Conservation (phyloP, 2,888 invertebrate species). For the Malacosoma neustria region DNA sequence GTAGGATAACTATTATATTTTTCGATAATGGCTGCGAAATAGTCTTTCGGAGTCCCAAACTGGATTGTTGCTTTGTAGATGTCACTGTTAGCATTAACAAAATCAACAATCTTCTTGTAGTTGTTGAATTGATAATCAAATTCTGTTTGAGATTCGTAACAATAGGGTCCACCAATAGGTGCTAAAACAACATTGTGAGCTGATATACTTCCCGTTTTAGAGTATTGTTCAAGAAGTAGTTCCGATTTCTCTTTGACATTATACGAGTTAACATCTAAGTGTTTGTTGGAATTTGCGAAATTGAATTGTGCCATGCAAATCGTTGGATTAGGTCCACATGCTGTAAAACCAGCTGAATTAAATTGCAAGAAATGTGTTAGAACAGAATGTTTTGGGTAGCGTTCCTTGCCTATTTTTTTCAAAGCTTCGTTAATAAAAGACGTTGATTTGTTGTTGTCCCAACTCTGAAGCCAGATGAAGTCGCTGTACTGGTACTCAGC, state of each 20-base stretch:
- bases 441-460: slow-evolving; percentile 68
- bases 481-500: slow-evolving; percentile 90
- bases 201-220: slow-evolving; percentile 89
- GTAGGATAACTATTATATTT: slow-evolving; percentile 77
- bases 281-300: slow-evolving; percentile 83
- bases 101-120: slow-evolving; percentile 90
- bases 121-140: slow-evolving; percentile 96
- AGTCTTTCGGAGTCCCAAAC: slow-evolving; percentile 93
- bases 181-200: slow-evolving; percentile 93
- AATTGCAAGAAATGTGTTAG: slow-evolving; percentile 52
- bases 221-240: slow-evolving; percentile 89
- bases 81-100: slow-evolving; percentile 85
- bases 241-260: slow-evolving; percentile 92
- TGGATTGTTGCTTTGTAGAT: slow-evolving; percentile 81
- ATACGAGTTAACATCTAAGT: slow-evolving; percentile 84
- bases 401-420: slow-evolving; percentile 41
- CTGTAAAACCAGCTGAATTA: slow-evolving; percentile 46
- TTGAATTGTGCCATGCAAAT: slow-evolving; percentile 52
- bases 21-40: slow-evolving; percentile 82
- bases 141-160: slow-evolving; percentile 89
- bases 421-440: slow-evolving; percentile 39
- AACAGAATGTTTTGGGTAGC: slow-evolving; percentile 43
- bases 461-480: slow-evolving; percentile 93
- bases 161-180: slow-evolving; percentile 94
- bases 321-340: slow-evolving; percentile 46